These are phyloP conservation scores for Villa cingulata DNA, from an alignment of 2,888 invertebrate species.

Conservation along the genomic window DNA sequence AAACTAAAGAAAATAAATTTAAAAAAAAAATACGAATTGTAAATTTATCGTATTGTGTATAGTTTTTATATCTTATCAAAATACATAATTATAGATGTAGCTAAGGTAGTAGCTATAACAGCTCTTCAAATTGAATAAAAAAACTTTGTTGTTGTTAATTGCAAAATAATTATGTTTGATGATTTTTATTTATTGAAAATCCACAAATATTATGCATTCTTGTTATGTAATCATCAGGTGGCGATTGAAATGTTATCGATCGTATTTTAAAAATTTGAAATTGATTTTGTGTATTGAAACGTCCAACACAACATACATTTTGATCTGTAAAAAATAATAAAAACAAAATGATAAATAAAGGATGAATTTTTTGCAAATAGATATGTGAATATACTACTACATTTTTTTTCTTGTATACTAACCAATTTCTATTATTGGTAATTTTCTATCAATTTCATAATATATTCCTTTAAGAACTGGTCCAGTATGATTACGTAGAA, in stretches of 20 bases:
- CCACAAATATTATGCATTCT: conserved; percentile 27
- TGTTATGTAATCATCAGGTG: conserved; percentile 16
- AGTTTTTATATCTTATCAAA: too few species aligned
- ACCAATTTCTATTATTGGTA: conserved; percentile 12
- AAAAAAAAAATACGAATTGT: too few species aligned
- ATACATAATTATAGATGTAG: too few species aligned
- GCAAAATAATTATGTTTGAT: too few species aligned
- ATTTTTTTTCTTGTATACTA: background rate
- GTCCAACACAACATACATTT: conserved; percentile 24
- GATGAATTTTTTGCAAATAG: too few species aligned
- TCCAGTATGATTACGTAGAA: conserved; percentile 24
- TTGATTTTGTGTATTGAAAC: conserved; percentile 20
- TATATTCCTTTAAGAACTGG: conserved; percentile 28
- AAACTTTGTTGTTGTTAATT: too few species aligned
- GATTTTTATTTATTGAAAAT: conserved; percentile 23
- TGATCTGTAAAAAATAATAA: conserved; percentile 18
- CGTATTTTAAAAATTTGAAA: conserved; percentile 24
- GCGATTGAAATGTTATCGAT: conserved; percentile 11
- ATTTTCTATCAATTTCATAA: conserved; percentile 24
- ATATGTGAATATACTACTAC: background rate
- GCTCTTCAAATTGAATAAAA: too few species aligned
- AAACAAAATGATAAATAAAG: too few species aligned
- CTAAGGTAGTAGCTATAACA: too few species aligned
- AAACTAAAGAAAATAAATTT: too few species aligned
- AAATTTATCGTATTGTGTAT: too few species aligned